These are phyloP conservation scores for Suillia variegata DNA, from an alignment of 2,888 invertebrate species.

Conservation along the genomic window DNA sequence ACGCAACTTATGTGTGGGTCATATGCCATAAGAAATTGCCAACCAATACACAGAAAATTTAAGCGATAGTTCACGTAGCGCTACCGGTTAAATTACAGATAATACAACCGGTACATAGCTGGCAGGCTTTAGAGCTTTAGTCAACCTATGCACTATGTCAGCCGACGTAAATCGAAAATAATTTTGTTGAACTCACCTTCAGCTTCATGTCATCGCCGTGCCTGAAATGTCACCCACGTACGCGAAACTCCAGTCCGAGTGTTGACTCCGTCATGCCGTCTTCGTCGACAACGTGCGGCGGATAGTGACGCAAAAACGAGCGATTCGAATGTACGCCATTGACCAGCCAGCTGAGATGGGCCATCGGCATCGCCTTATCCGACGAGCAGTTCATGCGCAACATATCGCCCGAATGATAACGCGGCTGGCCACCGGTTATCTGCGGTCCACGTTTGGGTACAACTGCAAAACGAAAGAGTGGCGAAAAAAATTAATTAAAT, in stretches of 20 bases:
- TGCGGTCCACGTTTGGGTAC: conserved; percentile 81
- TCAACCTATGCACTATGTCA: too few species aligned
- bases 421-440: conserved; percentile 78
- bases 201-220: conserved; percentile 85
- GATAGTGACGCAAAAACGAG: conserved; percentile 63
- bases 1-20: too few species aligned
- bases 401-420: conserved; percentile 81
- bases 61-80: too few species aligned
- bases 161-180: background rate
- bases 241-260: conserved; percentile 79
- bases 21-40: too few species aligned
- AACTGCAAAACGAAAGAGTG: conserved; percentile 64
- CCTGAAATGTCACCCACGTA: conserved; percentile 80
- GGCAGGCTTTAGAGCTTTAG: background rate
- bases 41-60: too few species aligned
- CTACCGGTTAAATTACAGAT: too few species aligned
- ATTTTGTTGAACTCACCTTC: conserved; percentile 73
- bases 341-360: conserved; percentile 84
- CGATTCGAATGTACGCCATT: conserved; percentile 78
- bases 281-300: conserved; percentile 64
- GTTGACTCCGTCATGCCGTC: conserved; percentile 77
- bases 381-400: conserved; percentile 87
- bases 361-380: conserved; percentile 80
- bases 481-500: conserved; percentile 8
- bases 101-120: too few species aligned